A percentile compares a stretch with the other conserved stretches of the same genome.
phyloP scores from a whole-genome alignment of 1,140 invertebrate genomes.

The Nylanderia fulva region DNA sequence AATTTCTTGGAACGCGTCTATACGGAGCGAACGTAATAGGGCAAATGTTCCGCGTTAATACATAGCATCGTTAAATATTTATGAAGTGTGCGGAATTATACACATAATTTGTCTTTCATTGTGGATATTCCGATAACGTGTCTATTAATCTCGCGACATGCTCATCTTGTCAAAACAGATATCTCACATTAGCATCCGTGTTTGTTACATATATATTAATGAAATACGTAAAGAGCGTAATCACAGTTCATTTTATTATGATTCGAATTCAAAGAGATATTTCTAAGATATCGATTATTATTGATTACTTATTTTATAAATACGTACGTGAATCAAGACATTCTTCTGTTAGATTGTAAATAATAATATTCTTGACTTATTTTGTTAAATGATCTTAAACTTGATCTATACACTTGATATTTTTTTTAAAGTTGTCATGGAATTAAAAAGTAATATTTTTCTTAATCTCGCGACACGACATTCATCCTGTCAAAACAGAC shows the following conservation, averaged over 20 bases:
- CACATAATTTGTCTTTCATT: background rate
- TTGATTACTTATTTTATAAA: too few relatives aligned
- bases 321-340: too few relatives aligned
- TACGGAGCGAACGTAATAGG: background rate
- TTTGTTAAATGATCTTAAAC: too few relatives aligned
- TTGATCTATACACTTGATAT: too few relatives aligned
- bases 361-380: too few relatives aligned
- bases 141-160: background rate
- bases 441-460: too few relatives aligned
- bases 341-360: too few relatives aligned
- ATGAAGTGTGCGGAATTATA: conserved; percentile 22
- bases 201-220: conserved; percentile 3
- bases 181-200: background rate
- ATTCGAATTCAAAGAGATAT: too few relatives aligned
- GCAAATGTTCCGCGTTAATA: background rate
- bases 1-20: too few relatives aligned
- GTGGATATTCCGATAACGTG: conserved; percentile 5
- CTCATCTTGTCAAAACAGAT: background rate
- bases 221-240: background rate
- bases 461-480: background rate
- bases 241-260: too few relatives aligned
- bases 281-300: too few relatives aligned
- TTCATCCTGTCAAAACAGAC: background rate
- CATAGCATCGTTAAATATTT: conserved; percentile 27
- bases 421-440: too few relatives aligned